A percentile compares a stretch with the other conserved stretches of the same genome.
phyloP scores from a whole-genome alignment of 2,888 invertebrate species.

The Papilio gigon region DNA sequence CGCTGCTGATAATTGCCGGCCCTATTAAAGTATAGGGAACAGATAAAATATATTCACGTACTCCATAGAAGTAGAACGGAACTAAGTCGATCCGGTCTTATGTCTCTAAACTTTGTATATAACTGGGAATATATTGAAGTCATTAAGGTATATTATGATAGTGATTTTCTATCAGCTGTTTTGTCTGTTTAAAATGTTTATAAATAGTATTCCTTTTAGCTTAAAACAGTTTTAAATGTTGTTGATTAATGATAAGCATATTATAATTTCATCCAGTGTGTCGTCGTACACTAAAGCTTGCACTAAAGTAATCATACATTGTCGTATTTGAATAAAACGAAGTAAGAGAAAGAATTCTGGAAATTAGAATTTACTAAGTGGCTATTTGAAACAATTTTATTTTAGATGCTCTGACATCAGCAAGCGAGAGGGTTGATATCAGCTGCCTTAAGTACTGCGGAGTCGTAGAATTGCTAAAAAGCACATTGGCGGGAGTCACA shows the following conservation, averaged over 20 bases:
- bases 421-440: slow-evolving; percentile 31
- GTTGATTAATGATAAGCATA: too few relatives aligned
- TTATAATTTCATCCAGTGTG: background rate
- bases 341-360: slow-evolving; percentile 12
- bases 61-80: slow-evolving; percentile 62
- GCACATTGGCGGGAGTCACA: slow-evolving; percentile 62
- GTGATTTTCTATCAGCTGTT: background rate
- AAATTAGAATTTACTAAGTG: slow-evolving; percentile 11
- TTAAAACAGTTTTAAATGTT: too few relatives aligned
- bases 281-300: background rate
- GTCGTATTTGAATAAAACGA: background rate
- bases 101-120: slow-evolving; percentile 46
- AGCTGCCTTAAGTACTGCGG: slow-evolving; percentile 56
- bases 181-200: background rate
- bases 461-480: slow-evolving; percentile 74
- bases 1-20: slow-evolving; percentile 73
- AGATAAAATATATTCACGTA: slow-evolving; percentile 81
- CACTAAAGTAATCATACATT: too few relatives aligned
- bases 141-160: background rate
- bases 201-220: too few relatives aligned
- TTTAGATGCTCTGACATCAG: slow-evolving; percentile 40
- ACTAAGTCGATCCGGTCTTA: slow-evolving; percentile 58
- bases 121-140: background rate
- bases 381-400: slow-evolving; percentile 43
- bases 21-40: slow-evolving; percentile 65